These are phyloP conservation scores for Nipponacmea schrenckii DNA, from an alignment of 2,888 invertebrate species.

Conservation along the genomic window DNA sequence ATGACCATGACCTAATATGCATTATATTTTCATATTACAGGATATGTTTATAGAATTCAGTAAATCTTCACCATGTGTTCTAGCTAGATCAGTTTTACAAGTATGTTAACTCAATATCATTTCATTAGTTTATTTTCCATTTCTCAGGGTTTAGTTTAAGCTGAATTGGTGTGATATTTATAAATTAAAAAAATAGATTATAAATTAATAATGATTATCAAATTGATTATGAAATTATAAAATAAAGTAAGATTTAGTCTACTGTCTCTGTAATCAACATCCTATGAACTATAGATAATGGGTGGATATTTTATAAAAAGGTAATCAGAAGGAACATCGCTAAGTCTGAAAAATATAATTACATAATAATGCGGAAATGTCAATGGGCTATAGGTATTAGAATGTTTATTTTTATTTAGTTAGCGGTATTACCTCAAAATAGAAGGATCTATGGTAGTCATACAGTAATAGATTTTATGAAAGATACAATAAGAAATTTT, in stretches of 20 bases:
- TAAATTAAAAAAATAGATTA: not conserved
- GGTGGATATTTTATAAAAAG: too few species aligned
- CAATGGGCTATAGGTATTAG: too few species aligned
- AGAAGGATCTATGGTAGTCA: conserved; percentile 73
- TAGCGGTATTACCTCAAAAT: conserved; percentile 64
- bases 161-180: not conserved
- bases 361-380: too few species aligned
- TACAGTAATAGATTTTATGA: conserved; percentile 81
- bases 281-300: too few species aligned
- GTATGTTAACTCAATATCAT: conserved; percentile 41
- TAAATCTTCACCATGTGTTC: conserved; percentile 85
- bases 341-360: too few species aligned
- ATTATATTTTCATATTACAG: conserved; percentile 64
- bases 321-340: too few species aligned
- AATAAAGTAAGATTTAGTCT: too few species aligned
- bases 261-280: too few species aligned
- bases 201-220: conserved; percentile 1
- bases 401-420: conserved; percentile 44
- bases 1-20: conserved; percentile 38
- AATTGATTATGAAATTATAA: too few species aligned
- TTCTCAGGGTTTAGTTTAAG: not conserved
- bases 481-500: conserved; percentile 86
- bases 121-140: not conserved
- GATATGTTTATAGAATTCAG: conserved; percentile 96
- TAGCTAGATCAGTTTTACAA: conserved; percentile 88